Conservation (phyloP, 2,113 vertebrate genomes). For the Sarotherodon lohbergeri region DNA sequence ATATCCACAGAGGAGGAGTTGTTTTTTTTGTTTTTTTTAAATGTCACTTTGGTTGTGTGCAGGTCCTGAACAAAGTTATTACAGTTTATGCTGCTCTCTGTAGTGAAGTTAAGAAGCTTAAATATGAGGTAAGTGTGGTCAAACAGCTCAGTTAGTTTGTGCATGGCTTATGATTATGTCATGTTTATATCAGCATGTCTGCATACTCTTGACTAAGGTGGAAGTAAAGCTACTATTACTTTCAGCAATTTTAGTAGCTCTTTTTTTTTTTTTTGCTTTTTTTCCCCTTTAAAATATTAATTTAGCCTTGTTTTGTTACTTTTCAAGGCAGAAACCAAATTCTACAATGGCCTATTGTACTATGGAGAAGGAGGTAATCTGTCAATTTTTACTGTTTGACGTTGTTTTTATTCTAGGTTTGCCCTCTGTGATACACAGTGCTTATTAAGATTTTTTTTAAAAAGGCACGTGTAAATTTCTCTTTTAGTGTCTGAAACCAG, state of each 20-base stretch:
- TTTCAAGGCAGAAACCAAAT: conserved; percentile 91
- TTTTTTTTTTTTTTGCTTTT: not conserved
- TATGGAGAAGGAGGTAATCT: conserved; percentile 94
- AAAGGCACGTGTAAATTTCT: not conserved
- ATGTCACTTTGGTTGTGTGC: not conserved
- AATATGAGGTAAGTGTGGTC: conserved; percentile 84
- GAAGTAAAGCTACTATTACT: not conserved
- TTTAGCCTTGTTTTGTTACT: not conserved
- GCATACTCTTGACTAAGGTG: not conserved
- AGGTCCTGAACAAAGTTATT: conserved; percentile 98
- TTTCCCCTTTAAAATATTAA: not conserved
- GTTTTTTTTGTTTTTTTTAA: not conserved
- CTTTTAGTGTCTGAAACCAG: conserved; percentile 84
- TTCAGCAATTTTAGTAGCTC: not conserved
- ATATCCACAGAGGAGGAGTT: not conserved
- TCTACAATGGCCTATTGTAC: conserved; percentile 96
- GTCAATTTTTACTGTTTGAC: not conserved
- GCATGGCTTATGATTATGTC: not conserved
- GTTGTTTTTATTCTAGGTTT: not conserved
- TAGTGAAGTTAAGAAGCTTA: conserved; percentile 97
- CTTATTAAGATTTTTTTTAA: accelerated
- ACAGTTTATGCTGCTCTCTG: conserved; percentile 97
- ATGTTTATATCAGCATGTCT: accelerated
- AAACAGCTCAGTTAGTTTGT: not conserved
- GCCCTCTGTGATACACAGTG: not conserved